Conservation (phyloP, 2,888 invertebrate genomes). For the Parnassius apollo region DNA sequence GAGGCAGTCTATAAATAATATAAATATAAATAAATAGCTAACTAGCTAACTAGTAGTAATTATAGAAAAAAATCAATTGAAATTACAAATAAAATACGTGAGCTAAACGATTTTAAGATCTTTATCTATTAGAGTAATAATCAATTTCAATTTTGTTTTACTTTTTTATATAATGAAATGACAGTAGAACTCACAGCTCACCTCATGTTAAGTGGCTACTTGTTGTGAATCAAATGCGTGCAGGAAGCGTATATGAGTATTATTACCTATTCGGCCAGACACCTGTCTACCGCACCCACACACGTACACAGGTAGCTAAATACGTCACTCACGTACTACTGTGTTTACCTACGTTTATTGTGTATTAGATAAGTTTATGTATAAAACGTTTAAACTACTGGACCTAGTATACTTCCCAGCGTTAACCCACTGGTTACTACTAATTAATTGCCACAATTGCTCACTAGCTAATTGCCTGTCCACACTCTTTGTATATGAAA, state of each 20-base stretch:
- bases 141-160: too few species aligned
- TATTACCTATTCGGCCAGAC: conserved; percentile 20
- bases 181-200: too few species aligned
- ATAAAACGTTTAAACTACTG: conserved; percentile 2
- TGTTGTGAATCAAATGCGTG: conserved; percentile 8
- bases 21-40: too few species aligned
- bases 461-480: background rate
- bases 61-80: too few species aligned
- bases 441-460: too few species aligned
- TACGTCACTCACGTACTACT: conserved; percentile 23
- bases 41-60: too few species aligned
- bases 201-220: too few species aligned
- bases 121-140: too few species aligned
- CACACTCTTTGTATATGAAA: background rate
- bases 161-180: too few species aligned
- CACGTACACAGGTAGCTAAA: conserved; percentile 22
- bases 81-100: too few species aligned
- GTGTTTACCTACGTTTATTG: conserved; percentile 14
- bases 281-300: conserved; percentile 22
- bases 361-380: background rate
- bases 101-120: too few species aligned
- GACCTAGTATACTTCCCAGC: conserved; percentile 17
- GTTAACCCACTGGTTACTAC: conserved; percentile 27
- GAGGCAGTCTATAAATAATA: too few species aligned
- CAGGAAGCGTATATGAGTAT: conserved; percentile 7